A percentile compares a stretch with the other conserved stretches of the same genome.
Evolutionary conservation across 1,140 invertebrate genomes (phyloP).

Genomic region (Drosophila fuyamai): DNA sequence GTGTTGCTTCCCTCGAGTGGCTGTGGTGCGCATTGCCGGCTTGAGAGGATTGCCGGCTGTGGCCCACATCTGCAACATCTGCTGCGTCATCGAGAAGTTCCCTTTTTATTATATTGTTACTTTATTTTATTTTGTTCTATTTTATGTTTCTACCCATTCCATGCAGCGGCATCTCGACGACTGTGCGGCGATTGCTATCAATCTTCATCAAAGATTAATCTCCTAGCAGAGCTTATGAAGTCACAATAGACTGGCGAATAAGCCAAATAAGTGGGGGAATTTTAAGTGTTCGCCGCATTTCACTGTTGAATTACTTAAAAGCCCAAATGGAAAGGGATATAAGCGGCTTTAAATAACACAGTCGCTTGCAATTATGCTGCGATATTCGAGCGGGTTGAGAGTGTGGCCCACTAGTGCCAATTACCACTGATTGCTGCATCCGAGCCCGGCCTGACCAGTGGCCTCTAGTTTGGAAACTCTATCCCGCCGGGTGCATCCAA

Average conservation of each 20-base stretch:
- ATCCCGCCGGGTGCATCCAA: conserved; percentile 28
- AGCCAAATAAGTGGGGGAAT: conserved; percentile 7
- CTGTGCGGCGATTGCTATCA: conserved; percentile 52
- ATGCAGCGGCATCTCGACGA: conserved; percentile 17
- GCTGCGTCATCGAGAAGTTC: conserved; percentile 56
- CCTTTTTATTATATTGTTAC: conserved; percentile 10
- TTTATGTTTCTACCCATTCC: conserved; percentile 12
- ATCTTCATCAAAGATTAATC: conserved; percentile 66
- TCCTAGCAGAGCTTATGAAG: conserved; percentile 18
- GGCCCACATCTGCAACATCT: conserved; percentile 34
- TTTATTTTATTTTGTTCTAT: conserved; percentile 43
- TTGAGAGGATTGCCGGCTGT: conserved; percentile 34
- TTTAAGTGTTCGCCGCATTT: conserved; percentile 17
- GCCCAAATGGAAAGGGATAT: background rate
- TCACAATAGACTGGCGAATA: conserved; percentile 26
- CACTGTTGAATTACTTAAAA: conserved; percentile 32
- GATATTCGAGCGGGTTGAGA: conserved; percentile 13
- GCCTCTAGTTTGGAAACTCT: conserved; percentile 21
- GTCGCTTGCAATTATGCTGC: conserved; percentile 26
- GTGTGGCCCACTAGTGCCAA: conserved; percentile 29
- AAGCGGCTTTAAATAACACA: conserved; percentile 32
- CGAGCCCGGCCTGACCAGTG: conserved; percentile 1
- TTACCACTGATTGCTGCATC: conserved; percentile 48
- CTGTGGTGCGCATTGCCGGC: conserved; percentile 54
- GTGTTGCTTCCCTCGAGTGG: conserved; percentile 74